Conservation (phyloP, 2,113 vertebrate species). For the Cettia cetti region DNA sequence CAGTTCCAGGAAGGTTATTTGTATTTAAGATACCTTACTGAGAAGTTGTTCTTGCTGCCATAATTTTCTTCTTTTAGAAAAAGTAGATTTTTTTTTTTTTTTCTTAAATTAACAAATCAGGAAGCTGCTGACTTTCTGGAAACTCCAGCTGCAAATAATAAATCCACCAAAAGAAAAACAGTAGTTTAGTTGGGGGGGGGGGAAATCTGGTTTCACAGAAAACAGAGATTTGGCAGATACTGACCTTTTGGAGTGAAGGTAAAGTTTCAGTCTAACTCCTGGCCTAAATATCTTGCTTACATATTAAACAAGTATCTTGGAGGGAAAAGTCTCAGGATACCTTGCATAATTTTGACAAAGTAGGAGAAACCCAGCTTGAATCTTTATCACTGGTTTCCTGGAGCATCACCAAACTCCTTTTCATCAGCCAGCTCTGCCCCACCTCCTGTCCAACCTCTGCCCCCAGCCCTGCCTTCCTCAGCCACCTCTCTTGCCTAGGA, state of each 20-base stretch:
- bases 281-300: neutral
- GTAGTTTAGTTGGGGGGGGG: neutral
- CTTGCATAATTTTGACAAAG: neutral
- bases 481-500: neutral
- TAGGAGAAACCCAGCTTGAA: neutral
- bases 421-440: neutral
- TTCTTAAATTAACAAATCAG: neutral
- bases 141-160: slow-evolving; percentile 8
- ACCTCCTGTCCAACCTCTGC: rapidly evolving
- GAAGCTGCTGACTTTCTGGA: neutral
- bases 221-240: neutral
- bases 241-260: neutral
- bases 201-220: neutral
- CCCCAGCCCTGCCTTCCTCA: neutral
- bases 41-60: neutral
- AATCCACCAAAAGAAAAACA: neutral
- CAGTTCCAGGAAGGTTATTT: slow-evolving; percentile 42
- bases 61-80: neutral
- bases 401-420: neutral
- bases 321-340: neutral
- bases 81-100: neutral
- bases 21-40: slow-evolving; percentile 9
- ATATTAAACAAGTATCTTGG: neutral
- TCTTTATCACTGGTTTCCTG: neutral
- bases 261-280: neutral